Base-by-base conservation (phyloP, 2,888 invertebrate genomes). In the Amphipoea lucens region DNA sequence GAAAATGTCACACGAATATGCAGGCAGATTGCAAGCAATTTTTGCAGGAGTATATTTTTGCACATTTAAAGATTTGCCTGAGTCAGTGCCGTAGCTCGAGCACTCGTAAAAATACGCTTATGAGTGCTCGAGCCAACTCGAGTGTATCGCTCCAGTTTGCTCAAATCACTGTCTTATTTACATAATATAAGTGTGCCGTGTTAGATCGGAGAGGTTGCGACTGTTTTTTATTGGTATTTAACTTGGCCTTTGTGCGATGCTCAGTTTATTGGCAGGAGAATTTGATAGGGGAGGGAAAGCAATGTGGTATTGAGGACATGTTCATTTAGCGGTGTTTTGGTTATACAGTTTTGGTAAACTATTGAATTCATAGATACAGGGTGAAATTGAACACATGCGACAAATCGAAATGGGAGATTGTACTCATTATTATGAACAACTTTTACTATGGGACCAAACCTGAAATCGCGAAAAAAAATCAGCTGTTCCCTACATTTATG, bases 141-240 rank as follows among this genome's bases (percentile, higher is more conserved):
- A 79, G 79, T 91, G 90, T 92, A 92, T 91, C 87, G 90, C 78
- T 75, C 66, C 40, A 76, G 83, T 90, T 91, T 87, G 84, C 85
- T 74, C 78, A 87, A 91, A 91, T 91, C 89, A 87, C 87, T 88
- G 86, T 81, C 81, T 83, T 90, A 92, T 93, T 93, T 92, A 92
- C 92, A 92, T 92, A 91, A 92, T 92, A 92, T 91, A 90, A 85
- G 89, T 81, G 82, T 86, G 84, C 76, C 82, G 76, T 89, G 78
- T 87, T 85, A 84, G 76, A 79, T 70, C 62, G 72, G 66, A 79
- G 83, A 85, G 85, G 87, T 86, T 83, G 76, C 72, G 85, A 88
- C 88, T 89, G 89, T 84, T 81, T 90, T 92, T 92, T 92, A 92
- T 92, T 90, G 85, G 86, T 87, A 84, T 91, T 91, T 90, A 90